Evolutionary conservation across 2,113 vertebrate genomes (phyloP), one percentile per base, ranked within the genome.

Genomic region (Vicugna pacos): DNA sequence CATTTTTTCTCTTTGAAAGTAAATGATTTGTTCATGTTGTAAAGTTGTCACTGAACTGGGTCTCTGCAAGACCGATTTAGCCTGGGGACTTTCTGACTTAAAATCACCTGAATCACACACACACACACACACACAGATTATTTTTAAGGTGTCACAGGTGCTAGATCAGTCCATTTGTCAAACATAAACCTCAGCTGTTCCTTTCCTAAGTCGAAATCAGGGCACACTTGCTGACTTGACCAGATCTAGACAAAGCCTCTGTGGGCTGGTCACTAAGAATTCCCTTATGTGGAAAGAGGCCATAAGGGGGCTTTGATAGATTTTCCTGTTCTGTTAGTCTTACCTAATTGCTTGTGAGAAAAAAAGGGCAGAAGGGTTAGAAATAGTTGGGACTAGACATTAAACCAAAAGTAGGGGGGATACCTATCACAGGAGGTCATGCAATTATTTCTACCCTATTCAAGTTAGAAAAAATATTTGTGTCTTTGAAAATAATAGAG

Each of bases 361-460:
- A 42, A 50, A 50, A 76, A 50, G 13, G n/a, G n/a, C 50, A 88
- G 32, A 42, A 54, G 3, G 32, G 28, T n/a, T 28, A 54, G 26
- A 91, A 91, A 69, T 1, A 75, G 14, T 32, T 94, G 52, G 64
- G 30, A 69, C n/a, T 81, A 76, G 38, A 46, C 56, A 67, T 72
- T 89, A 80, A 79, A 95, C 67, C 50, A 86, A 67, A 87, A 80
- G 22, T 86, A 91, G 93, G n/a, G 24, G 42, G 60, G 32, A 22
- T 65, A 52, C 50, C 15, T 86, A 35, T 85, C 15, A 75, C 30
- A 95, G n/a, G 67, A 86, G 56, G n/a, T 60, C 64, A 95, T 60
- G 35, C 28, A 93, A 91, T 96, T 76, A 91, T 93, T 91, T 95
- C n/a, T 85, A 65, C 28, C 12, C 8, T 87, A 62, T 91, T 76